Conservation (phyloP, 2,113 vertebrate genomes). For the Sturnus vulgaris region DNA sequence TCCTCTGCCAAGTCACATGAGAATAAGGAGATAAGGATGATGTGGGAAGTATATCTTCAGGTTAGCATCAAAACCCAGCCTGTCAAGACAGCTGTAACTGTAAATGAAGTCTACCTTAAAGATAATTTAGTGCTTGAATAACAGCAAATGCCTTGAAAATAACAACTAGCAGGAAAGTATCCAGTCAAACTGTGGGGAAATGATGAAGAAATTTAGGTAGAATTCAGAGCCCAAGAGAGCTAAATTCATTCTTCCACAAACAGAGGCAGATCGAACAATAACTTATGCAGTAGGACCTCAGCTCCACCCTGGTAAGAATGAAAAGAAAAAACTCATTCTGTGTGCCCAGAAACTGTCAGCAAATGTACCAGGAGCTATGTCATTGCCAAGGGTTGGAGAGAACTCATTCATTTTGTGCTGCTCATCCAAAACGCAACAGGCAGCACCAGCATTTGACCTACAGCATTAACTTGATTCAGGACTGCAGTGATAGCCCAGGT, state of each 20-base stretch:
- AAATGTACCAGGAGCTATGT: neutral
- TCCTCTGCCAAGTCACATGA: neutral
- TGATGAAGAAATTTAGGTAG: neutral
- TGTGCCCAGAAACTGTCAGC: neutral
- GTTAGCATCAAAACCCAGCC: neutral
- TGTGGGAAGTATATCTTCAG: neutral
- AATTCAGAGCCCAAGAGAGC: neutral
- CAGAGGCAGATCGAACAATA: neutral
- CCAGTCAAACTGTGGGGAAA: neutral
- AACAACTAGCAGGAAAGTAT: neutral
- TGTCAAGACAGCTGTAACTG: neutral
- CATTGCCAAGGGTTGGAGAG: neutral
- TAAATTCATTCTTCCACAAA: neutral
- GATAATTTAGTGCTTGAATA: neutral
- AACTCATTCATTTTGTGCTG: neutral
- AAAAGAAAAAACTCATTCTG: neutral
- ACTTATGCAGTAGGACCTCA: neutral
- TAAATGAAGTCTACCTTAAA: neutral
- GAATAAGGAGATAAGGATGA: neutral
- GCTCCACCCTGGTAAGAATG: neutral
- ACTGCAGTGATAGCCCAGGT: neutral
- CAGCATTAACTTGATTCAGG: neutral
- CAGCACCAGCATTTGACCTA: neutral
- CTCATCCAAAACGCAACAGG: neutral
- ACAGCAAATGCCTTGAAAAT: neutral